Conservation (phyloP, 30 jellyfish, hydroid and myxozoan genomes). For the Hydractinia echinata region DNA sequence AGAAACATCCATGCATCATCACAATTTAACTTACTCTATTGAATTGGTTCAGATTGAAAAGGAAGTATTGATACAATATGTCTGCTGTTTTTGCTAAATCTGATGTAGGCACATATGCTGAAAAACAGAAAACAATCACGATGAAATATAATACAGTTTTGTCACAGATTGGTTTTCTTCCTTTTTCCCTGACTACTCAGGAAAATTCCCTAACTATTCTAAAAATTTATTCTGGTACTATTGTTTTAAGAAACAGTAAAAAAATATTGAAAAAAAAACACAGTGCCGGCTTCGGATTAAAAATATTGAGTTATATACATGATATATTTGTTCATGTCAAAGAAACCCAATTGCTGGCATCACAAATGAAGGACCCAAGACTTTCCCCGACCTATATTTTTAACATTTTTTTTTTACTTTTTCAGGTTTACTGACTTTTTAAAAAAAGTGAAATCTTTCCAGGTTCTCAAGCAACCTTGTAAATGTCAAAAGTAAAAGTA, state of each 20-base stretch:
- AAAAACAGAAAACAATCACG: not conserved
- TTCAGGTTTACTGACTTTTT: too few species aligned
- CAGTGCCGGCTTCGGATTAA: not conserved
- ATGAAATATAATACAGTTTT: not conserved
- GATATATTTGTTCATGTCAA: too few species aligned
- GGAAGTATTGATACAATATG: slow-evolving; percentile 21
- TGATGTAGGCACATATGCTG: slow-evolving; percentile 36
- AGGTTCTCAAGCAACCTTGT: too few species aligned
- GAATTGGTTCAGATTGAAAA: slow-evolving; percentile 9
- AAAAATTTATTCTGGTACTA: not conserved
- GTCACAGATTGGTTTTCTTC: not conserved
- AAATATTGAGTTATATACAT: not conserved
- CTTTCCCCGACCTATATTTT: too few species aligned
- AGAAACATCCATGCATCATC: too few species aligned
- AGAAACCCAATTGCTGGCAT: too few species aligned
- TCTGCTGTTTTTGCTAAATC: slow-evolving; percentile 21
- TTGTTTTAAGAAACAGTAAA: not conserved
- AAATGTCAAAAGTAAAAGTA: too few species aligned
- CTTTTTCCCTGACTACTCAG: too few species aligned
- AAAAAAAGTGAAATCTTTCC: too few species aligned
- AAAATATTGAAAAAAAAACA: not conserved
- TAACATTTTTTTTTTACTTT: too few species aligned
- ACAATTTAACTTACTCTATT: slow-evolving; percentile 9
- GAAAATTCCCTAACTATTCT: not conserved
- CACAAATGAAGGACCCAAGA: too few species aligned